These are phyloP conservation scores for honey bee (Apis mellifera) DNA, from an alignment of 1,140 invertebrate genomes.

Conservation along the genomic window Amel_HAv3.1 CM009935.2:12342001-12342500, in stretches of 20 bases:
- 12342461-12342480: conserved; percentile 3
- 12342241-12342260: neutral
- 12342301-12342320: neutral
- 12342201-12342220: too few relatives aligned
- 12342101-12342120: conserved; percentile 27
- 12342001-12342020: neutral
- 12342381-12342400: conserved; percentile 25
- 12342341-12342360: neutral
- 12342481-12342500: neutral
- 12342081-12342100: neutral
- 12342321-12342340: neutral
- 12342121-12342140: too few relatives aligned
- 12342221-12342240: too few relatives aligned
- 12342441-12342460: neutral
- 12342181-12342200: too few relatives aligned
- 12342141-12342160: neutral
- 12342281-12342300: neutral
- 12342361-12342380: conserved; percentile 6
- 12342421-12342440: neutral
- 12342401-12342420: conserved; percentile 30
- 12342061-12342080: conserved; percentile 5
- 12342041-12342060: neutral
- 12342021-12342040: neutral
- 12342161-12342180: conserved; percentile 5
- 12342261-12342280: too few relatives aligned